These are phyloP conservation scores for Dynastes tityus DNA, from an alignment of 2,888 invertebrate species.

Conservation along the genomic window DNA sequence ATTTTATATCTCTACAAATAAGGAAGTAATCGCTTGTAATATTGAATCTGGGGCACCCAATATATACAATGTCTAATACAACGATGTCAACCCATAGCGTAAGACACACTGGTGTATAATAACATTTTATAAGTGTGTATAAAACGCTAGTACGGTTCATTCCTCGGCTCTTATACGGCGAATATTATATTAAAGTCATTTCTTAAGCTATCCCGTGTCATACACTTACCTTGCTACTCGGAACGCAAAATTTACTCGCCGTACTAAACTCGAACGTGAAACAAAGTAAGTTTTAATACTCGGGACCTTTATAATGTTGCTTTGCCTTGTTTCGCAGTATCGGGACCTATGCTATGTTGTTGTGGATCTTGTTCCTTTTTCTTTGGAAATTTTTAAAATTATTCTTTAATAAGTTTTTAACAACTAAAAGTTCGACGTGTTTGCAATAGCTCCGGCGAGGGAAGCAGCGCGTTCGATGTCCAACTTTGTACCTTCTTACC, in stretches of 20 bases:
- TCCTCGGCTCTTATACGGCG: constrained; percentile 13
- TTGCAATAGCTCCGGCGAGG: background rate
- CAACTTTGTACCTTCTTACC: background rate
- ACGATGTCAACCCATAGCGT: background rate
- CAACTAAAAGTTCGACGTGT: constrained; percentile 5
- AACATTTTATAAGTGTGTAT: constrained; percentile 39
- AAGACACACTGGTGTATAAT: constrained; percentile 43
- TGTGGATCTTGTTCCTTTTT: background rate
- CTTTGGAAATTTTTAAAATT: constrained; percentile 6
- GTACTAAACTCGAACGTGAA: constrained; percentile 8
- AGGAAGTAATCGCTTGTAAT: too few relatives aligned
- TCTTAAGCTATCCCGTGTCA: constrained; percentile 32
- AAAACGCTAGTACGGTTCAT: constrained; percentile 14
- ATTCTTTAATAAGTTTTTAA: constrained; percentile 23
- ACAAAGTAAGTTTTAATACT: constrained; percentile 30
- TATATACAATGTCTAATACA: constrained; percentile 24
- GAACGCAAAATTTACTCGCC: constrained; percentile 3
- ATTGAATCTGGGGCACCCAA: too few relatives aligned
- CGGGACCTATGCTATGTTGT: background rate
- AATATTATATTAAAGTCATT: constrained; percentile 44
- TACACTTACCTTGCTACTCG: background rate
- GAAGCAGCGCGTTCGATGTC: background rate
- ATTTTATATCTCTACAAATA: too few relatives aligned
- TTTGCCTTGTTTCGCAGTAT: background rate
- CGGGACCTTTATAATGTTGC: background rate